These are phyloP conservation scores for Balearica regulorum DNA, from an alignment of 2,797 vertebrate species.

Conservation along the genomic window DNA sequence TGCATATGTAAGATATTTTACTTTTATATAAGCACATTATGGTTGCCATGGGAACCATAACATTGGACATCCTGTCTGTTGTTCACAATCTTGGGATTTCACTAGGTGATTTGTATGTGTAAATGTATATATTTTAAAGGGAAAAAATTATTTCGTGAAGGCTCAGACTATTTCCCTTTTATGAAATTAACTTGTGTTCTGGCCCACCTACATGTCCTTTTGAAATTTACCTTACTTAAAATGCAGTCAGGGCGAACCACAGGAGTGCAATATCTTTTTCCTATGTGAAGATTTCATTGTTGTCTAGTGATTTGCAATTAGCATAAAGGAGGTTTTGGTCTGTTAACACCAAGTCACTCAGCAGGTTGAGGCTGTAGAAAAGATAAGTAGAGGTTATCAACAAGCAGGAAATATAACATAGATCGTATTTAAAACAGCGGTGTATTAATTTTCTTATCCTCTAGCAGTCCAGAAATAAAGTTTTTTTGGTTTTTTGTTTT, in stretches of 20 bases:
- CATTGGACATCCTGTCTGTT: background rate
- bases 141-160: background rate
- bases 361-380: background rate
- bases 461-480: background rate
- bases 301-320: background rate
- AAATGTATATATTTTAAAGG: background rate
- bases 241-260: background rate
- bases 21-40: background rate
- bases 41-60: background rate
- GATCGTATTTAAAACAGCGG: background rate
- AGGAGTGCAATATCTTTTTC: background rate
- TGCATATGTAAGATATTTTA: background rate
- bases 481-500: rapidly evolving
- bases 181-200: background rate
- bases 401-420: background rate
- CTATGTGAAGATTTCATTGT: background rate
- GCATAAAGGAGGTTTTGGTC: background rate
- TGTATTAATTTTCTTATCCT: background rate
- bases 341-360: background rate
- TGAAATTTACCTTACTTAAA: background rate
- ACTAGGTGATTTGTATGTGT: background rate
- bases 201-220: background rate
- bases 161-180: background rate
- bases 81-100: background rate
- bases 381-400: background rate